Conservation (phyloP, 2,888 invertebrate species). For the Drosophila mercatorum region DNA sequence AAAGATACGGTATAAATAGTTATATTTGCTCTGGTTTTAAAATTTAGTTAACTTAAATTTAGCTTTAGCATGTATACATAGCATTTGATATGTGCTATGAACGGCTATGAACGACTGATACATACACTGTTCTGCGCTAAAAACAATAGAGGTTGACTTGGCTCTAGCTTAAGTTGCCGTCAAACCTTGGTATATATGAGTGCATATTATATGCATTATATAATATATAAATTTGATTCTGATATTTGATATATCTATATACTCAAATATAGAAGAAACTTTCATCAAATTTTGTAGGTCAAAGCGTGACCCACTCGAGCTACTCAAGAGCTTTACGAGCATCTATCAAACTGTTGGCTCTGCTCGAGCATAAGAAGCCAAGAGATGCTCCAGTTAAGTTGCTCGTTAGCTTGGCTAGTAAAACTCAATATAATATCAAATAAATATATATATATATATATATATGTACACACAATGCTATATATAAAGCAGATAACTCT, state of each 20-base stretch:
- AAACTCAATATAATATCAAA: conserved; percentile 3
- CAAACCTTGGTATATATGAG: no score
- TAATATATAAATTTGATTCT: no score
- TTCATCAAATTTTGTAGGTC: background rate
- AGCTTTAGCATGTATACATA: no score
- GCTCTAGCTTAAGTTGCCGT: no score
- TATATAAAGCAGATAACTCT: background rate
- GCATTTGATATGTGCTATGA: no score
- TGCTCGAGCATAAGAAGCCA: background rate
- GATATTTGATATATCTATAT: background rate
- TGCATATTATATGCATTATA: no score
- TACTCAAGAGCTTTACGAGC: background rate
- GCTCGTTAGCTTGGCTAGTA: background rate
- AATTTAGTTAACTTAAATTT: no score
- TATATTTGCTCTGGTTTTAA: no score
- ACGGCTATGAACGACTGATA: no score
- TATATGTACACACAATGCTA: background rate
- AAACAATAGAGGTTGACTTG: background rate
- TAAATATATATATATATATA: background rate
- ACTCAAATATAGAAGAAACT: background rate
- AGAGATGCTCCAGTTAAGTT: background rate
- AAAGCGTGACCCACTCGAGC: background rate
- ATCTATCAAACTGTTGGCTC: background rate
- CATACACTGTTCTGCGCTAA: background rate
- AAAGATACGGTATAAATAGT: no score